Evolutionary conservation across 2,888 invertebrate genomes (phyloP).

Genomic region (Hirtodrosophila histrioides): DNA sequence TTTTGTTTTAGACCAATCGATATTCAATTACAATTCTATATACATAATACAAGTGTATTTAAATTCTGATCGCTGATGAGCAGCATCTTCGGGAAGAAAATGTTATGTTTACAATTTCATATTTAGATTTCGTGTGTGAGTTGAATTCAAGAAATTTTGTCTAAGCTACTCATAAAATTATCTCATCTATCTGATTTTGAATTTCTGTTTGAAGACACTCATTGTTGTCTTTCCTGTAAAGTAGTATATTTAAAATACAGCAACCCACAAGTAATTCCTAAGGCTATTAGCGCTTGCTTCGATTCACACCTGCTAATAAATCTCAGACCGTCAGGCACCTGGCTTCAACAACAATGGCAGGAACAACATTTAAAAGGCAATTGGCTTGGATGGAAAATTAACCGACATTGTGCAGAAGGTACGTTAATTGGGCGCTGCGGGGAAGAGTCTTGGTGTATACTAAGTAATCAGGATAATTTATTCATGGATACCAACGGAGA

Average conservation of each 20-base stretch:
- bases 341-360: constrained; percentile 25
- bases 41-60: too few species aligned
- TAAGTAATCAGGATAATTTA: constrained; percentile 57
- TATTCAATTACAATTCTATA: too few species aligned
- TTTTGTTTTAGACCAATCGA: too few species aligned
- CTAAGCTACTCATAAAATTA: too few species aligned
- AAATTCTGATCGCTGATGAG: too few species aligned
- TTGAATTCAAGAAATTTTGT: too few species aligned
- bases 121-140: too few species aligned
- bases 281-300: constrained; percentile 54
- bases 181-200: background rate
- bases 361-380: constrained; percentile 33
- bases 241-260: constrained; percentile 9
- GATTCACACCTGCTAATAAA: constrained; percentile 67
- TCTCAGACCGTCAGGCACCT: constrained; percentile 65
- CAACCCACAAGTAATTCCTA: constrained; percentile 31
- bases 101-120: too few species aligned
- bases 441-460: constrained; percentile 11
- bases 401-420: constrained; percentile 37
- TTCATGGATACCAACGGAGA: constrained; percentile 36
- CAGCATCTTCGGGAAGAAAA: too few species aligned
- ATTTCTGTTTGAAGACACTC: background rate
- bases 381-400: constrained; percentile 50
- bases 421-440: constrained; percentile 51
- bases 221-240: background rate